These are phyloP conservation scores for Callopanchax toddi DNA, from an alignment of 2,113 vertebrate species.

Conservation along the genomic window DNA sequence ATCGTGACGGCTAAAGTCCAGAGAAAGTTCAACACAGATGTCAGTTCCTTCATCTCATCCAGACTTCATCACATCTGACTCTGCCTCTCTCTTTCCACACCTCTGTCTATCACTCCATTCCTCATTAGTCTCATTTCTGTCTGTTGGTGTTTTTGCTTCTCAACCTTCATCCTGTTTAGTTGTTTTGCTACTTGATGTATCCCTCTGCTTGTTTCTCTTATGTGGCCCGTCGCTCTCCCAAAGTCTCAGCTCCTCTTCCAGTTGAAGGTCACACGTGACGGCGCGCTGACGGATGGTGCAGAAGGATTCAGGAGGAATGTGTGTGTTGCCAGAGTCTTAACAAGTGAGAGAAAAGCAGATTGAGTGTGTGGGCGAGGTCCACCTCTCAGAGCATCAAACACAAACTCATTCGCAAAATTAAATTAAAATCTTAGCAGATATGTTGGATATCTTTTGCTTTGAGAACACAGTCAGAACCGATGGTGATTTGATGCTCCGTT, in stretches of 20 bases:
- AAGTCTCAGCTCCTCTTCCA: slow-evolving; percentile 12
- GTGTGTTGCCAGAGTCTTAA: neutral
- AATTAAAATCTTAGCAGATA: too few species aligned
- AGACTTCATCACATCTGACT: slow-evolving; percentile 13
- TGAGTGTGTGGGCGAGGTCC: neutral
- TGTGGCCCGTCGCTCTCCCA: neutral
- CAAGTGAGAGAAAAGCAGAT: neutral
- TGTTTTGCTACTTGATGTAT: neutral
- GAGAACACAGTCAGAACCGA: too few species aligned
- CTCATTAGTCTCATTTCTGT: neutral
- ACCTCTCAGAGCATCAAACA: neutral
- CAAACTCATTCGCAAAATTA: neutral
- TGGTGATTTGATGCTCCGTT: too few species aligned
- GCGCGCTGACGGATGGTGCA: slow-evolving; percentile 40
- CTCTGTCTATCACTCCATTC: neutral
- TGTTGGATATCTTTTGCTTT: too few species aligned
- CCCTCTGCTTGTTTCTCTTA: neutral
- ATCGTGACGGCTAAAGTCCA: slow-evolving; percentile 6
- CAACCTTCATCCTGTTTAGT: neutral
- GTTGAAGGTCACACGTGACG: slow-evolving; percentile 58
- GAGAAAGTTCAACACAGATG: slow-evolving; percentile 26
- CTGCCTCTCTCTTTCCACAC: slow-evolving; percentile 1
- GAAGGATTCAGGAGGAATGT: slow-evolving; percentile 19
- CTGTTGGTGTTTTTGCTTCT: too few species aligned
- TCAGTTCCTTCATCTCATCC: slow-evolving; percentile 27